These are phyloP conservation scores for Acinonyx jubatus DNA, from an alignment of 2,113 vertebrate genomes.

Conservation along the genomic window DNA sequence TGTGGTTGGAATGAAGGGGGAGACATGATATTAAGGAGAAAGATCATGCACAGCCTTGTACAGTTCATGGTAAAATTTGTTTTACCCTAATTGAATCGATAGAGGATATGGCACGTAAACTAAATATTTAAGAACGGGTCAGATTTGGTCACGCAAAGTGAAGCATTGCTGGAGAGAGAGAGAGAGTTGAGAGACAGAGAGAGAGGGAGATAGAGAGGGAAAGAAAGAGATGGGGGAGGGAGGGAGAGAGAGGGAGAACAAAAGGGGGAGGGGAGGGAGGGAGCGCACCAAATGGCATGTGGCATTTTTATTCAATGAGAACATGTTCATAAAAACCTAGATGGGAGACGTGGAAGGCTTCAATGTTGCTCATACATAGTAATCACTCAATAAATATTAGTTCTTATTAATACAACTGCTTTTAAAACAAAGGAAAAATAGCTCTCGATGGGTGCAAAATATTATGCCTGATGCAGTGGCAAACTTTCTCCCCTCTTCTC, in stretches of 20 bases:
- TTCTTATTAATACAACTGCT: background rate
- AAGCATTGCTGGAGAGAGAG: background rate
- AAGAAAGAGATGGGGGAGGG: background rate
- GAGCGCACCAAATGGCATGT: background rate
- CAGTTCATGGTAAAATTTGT: background rate
- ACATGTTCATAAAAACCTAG: background rate
- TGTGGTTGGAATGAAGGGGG: background rate
- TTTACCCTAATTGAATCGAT: background rate
- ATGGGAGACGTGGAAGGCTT: background rate
- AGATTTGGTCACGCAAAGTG: background rate
- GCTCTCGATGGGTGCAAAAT: background rate
- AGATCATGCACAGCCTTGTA: background rate
- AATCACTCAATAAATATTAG: conserved; percentile 1
- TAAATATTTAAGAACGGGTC: background rate
- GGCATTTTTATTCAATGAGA: background rate
- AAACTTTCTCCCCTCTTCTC: background rate
- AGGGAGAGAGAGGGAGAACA: background rate
- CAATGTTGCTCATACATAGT: background rate
- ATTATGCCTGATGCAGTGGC: background rate
- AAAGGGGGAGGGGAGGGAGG: too few species aligned
- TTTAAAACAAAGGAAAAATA: conserved; percentile 4
- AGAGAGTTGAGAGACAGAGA: background rate
- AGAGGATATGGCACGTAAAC: background rate
- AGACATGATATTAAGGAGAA: background rate
- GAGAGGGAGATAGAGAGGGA: background rate